Conservation (phyloP, 92 coral and sea anemone genomes). For the Phenganax subtilis region DNA sequence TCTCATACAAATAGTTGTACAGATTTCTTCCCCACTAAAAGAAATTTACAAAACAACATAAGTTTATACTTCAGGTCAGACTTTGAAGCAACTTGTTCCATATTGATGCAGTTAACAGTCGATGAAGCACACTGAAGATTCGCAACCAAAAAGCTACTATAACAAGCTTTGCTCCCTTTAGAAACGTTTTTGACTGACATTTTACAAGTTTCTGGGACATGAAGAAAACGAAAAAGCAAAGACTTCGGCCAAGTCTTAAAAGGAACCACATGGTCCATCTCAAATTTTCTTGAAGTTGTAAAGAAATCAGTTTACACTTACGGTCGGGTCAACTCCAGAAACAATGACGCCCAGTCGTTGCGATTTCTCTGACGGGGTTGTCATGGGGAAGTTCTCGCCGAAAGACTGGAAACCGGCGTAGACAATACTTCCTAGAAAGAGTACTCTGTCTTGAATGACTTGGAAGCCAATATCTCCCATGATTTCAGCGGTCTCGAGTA, state of each 20-base stretch:
- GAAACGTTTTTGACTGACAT: too few relatives aligned
- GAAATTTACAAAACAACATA: background rate
- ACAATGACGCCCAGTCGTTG: background rate
- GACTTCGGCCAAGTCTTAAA: too few relatives aligned
- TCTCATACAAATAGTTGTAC: background rate
- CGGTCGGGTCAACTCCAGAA: background rate
- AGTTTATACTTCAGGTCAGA: background rate
- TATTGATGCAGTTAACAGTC: too few relatives aligned
- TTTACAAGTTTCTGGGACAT: too few relatives aligned
- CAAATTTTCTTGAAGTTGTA: too few relatives aligned
- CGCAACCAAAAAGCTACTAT: too few relatives aligned
- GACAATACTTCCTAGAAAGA: background rate
- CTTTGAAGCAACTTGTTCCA: too few relatives aligned
- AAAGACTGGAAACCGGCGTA: background rate
- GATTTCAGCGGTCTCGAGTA: constrained; percentile 60
- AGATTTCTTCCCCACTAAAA: background rate
- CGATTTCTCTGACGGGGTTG: background rate
- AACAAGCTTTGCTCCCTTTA: too few relatives aligned
- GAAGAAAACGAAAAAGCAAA: too few relatives aligned
- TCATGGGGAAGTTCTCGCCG: background rate
- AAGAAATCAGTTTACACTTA: background rate
- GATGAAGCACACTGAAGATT: too few relatives aligned
- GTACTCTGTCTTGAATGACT: background rate
- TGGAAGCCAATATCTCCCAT: constrained; percentile 54
- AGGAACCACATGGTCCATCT: too few relatives aligned